phyloP scores from a whole-genome alignment of 2,113 vertebrate genomes.

The Camelus bactrianus region DNA sequence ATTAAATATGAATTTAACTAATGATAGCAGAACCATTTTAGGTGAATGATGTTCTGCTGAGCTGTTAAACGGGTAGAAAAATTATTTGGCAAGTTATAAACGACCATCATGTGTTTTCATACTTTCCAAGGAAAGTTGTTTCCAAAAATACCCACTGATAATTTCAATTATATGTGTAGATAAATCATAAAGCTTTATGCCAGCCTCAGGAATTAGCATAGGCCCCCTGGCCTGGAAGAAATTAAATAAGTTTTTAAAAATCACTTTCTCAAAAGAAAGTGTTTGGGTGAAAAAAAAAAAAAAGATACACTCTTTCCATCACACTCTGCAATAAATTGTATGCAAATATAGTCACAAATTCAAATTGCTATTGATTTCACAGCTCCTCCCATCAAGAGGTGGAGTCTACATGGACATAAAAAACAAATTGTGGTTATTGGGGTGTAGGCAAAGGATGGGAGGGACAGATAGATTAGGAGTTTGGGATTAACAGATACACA shows the following conservation, averaged over 20 bases:
- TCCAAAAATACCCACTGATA: not conserved
- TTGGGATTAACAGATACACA: too few relatives aligned
- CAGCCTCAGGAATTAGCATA: not conserved
- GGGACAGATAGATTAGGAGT: too few relatives aligned
- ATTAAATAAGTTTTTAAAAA: not conserved
- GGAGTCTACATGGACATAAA: too few relatives aligned
- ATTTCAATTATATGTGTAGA: not conserved
- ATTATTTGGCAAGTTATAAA: not conserved
- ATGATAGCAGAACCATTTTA: not conserved
- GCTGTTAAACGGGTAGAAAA: not conserved
- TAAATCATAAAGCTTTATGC: not conserved
- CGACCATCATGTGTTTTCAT: not conserved
- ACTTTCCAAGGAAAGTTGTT: not conserved
- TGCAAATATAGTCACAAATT: not conserved
- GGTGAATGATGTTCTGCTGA: conserved; percentile 1
- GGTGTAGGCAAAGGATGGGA: too few relatives aligned
- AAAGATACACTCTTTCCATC: not conserved
- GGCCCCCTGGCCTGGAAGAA: not conserved
- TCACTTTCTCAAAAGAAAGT: not conserved
- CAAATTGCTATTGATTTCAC: not conserved
- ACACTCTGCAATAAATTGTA: not conserved
- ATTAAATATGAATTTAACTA: not conserved
- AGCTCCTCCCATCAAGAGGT: not conserved
- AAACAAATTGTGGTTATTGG: too few relatives aligned
- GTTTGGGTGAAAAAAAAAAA: not conserved